Evolutionary conservation across 2,113 vertebrate species (phyloP), one percentile per base, ranked within the genome.

Genomic region (Amphiprion ocellaris): DNA sequence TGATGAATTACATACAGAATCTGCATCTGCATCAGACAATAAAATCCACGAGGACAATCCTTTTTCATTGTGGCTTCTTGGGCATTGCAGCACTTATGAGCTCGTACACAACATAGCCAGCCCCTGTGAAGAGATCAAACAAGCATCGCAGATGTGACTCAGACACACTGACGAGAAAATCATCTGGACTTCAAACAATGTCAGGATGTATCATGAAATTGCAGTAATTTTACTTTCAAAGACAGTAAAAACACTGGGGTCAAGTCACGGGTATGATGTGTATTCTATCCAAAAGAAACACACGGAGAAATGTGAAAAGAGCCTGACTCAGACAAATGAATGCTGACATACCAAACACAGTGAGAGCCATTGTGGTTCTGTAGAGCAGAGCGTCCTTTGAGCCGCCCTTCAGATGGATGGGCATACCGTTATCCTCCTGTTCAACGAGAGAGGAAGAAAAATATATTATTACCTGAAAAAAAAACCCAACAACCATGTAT

Each of bases 381-480:
- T 95, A 97, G 65, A 97, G 85, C 30, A 96, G 0, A 37, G 80
- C 30, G 87, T 96, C 96, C 66, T 71, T 84, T n/a, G 74, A 0
- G 1, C 97, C 97, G 24, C 96, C 96, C 88, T 97, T 97, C 16
- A 97, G 94, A 89, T 98, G 85, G 74, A 97, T 92, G 26, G 96
- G 96, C 9, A 97, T 30, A 19, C 94, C 95, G 89, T 96, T 95
- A 85, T 97, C 95, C 79, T 96, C 96, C 96, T 98, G 89, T 59
- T 86, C 74, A 82, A 74, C 67, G 47, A 84, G 17, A 1, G 17
- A 65, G 56, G 26, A 65, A 49, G 46, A 21, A 65, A 71, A 28
- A 10, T 15, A 30, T 4, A 30, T 30, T 17, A 19, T 46, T 61
- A 9, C 37, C 39, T 21, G 3, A 10, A 10, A 62, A 46, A 46